Evolutionary conservation across 2,888 invertebrate species (phyloP), one percentile per base, ranked within the genome.

Genomic region (Diaphora mendica): DNA sequence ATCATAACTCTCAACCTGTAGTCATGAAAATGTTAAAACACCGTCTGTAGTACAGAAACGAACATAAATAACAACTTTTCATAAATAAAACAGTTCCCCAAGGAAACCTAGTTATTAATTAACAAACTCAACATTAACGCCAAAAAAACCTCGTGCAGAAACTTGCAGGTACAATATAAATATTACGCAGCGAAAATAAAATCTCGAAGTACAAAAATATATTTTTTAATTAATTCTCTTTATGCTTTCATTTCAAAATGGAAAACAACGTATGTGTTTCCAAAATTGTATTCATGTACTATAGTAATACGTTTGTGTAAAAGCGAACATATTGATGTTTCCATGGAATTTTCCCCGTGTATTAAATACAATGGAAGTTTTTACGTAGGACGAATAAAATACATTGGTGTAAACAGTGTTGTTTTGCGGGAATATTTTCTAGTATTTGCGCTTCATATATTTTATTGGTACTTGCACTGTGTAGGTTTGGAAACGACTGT

Each of bases 251-350:
- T 67, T 44, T 44, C 44, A 26, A 20, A 44, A 5, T 66, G 66
- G 44, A 42, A 67, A 30, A 11, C 26, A 42, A 42, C 66, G 44
- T 44, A 30, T 44, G 30, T 67, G 44, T 42, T 67, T 17, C 20
- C 66, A 9, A 9, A 44, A 59, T 26, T 44, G 30, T 44, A 67
- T 26, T 44, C 30, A 44, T 20, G 2, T 30, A 66, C 20, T 26
- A 26, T 17, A 30, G 8, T 20, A 67, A 66, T 20, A 42, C 17
- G 39, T 13, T 65, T 42, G 26, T n/a, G 17, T 8, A 66, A 42
- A 66, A 66, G 42, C 66, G 26, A 26, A 66, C 42, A 44, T 44
- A 26, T 66, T 26, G 42, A 66, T 9, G 13, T 67, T 66, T 66
- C 13, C 17, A 66, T 42, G 42, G 66, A 42, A 67, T 30, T 67